Percentiles rank a stretch among this genome's conserved stretches.
Evolutionary conservation across 1,140 invertebrate species (phyloP).

Genomic region (Zaprionus ornatus): DNA sequence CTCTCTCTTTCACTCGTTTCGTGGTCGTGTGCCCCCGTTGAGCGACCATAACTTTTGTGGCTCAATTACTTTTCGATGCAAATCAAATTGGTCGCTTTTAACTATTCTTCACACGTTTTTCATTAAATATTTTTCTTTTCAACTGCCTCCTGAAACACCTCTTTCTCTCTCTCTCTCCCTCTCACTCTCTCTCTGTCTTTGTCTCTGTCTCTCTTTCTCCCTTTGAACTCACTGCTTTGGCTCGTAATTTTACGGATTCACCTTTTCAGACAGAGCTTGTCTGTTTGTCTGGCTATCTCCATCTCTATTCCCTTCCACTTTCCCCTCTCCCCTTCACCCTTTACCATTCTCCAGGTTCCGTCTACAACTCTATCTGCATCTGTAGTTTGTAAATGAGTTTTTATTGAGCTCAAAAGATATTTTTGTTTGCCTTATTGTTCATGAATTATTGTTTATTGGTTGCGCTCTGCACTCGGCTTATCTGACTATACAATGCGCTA

Average conservation of each 20-base stretch:
- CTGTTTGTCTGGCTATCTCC: slow-evolving; percentile 25
- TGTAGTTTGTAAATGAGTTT: slow-evolving; percentile 68
- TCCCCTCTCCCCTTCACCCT: slow-evolving; percentile 11
- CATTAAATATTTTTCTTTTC: slow-evolving; percentile 59
- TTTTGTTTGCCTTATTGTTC: slow-evolving; percentile 72
- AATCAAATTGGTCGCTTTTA: slow-evolving; percentile 81
- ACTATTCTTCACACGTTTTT: slow-evolving; percentile 83
- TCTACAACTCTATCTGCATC: slow-evolving; percentile 16
- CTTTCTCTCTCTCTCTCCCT: not conserved
- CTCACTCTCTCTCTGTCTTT: not conserved
- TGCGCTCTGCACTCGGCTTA: slow-evolving; percentile 9
- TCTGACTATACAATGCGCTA: not conserved
- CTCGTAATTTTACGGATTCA: slow-evolving; percentile 58
- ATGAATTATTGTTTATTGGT: slow-evolving; percentile 68
- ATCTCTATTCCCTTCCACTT: not conserved
- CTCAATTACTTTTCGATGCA: slow-evolving; percentile 83
- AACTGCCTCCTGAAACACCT: slow-evolving; percentile 37
- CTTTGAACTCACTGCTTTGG: slow-evolving; percentile 35
- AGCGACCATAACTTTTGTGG: slow-evolving; percentile 72
- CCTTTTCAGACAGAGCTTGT: slow-evolving; percentile 10
- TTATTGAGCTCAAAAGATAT: slow-evolving; percentile 70
- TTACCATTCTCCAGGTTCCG: slow-evolving; percentile 1
- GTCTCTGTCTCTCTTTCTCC: not conserved
- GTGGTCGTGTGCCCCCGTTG: slow-evolving; percentile 70
- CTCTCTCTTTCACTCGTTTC: slow-evolving; percentile 11